Evolutionary conservation across 2,113 vertebrate genomes (phyloP).

Genomic region (Chelonoidis abingdonii): DNA sequence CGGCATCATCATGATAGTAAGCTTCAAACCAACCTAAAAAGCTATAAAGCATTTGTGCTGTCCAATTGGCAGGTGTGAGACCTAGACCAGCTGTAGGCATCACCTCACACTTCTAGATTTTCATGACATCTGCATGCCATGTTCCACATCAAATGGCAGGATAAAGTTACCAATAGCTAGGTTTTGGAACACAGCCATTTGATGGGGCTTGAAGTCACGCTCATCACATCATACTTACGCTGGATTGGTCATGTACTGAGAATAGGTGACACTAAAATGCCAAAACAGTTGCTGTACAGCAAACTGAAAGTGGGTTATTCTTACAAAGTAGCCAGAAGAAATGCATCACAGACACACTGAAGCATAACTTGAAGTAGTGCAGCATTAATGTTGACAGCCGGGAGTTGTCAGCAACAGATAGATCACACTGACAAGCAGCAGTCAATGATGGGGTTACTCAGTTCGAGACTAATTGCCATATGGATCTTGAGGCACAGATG

Average conservation of each 20-base stretch:
- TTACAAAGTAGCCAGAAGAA: neutral
- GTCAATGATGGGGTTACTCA: neutral
- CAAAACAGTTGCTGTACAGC: neutral
- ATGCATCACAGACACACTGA: neutral
- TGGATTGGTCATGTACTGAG: neutral
- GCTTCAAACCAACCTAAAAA: neutral
- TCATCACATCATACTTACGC: neutral
- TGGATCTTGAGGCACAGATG: neutral
- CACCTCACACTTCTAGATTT: neutral
- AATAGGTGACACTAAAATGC: neutral
- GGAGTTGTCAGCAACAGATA: neutral
- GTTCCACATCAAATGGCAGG: neutral
- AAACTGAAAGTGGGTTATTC: neutral
- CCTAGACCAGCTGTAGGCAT: neutral
- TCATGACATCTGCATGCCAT: neutral
- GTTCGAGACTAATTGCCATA: neutral
- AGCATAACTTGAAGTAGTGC: neutral
- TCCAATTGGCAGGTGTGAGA: neutral
- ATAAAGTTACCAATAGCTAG: neutral
- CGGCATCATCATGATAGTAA: neutral
- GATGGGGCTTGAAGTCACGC: neutral
- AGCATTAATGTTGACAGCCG: neutral
- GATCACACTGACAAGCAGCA: neutral
- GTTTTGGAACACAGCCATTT: neutral
- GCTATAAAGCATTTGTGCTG: neutral